These are phyloP conservation scores for Stratiolaelaps scimitus DNA, from an alignment of 1,140 invertebrate genomes.

Conservation along the genomic window DNA sequence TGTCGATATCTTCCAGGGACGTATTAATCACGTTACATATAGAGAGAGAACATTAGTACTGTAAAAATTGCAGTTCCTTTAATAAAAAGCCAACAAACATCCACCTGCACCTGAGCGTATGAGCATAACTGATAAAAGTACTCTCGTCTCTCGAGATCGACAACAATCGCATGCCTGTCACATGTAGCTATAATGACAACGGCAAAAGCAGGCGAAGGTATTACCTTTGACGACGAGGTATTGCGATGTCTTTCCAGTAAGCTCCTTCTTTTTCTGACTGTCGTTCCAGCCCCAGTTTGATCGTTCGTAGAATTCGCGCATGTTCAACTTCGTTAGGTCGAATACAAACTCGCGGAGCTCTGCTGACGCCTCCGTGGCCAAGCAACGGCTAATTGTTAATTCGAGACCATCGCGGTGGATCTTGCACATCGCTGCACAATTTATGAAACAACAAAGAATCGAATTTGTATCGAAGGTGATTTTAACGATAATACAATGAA, in stretches of 20 bases:
- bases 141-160: no score
- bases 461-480: neutral
- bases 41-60: no score
- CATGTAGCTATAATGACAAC: no score
- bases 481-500: neutral
- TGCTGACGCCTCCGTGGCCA: neutral
- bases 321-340: constrained; percentile 36
- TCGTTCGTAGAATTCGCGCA: constrained; percentile 36
- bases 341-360: constrained; percentile 33
- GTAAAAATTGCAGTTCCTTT: no score
- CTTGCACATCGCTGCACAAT: neutral
- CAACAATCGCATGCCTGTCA: no score
- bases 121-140: no score
- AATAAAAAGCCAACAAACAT: no score
- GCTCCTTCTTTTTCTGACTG: constrained; percentile 35
- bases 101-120: no score
- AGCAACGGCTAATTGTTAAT: neutral
- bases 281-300: constrained; percentile 38
- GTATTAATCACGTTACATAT: no score
- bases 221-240: constrained; percentile 35
- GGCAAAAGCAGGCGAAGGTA: no score
- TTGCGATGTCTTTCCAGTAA: constrained; percentile 34
- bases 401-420: neutral
- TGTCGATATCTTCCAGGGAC: no score
- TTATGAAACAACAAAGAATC: neutral